Evolutionary conservation across 2,113 vertebrate genomes (phyloP).

Genomic region (Alectura lathami): DNA sequence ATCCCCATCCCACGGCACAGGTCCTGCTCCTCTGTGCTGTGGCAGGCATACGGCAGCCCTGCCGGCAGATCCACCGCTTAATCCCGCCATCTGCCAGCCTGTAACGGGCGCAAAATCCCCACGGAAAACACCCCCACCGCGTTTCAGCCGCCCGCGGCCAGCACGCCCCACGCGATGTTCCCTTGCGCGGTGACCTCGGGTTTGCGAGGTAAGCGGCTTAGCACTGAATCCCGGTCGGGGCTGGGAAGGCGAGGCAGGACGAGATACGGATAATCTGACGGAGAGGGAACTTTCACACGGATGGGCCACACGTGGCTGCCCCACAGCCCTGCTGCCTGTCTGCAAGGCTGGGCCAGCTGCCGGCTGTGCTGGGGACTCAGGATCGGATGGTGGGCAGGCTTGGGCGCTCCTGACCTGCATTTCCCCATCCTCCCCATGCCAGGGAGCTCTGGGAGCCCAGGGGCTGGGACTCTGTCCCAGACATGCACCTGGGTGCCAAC

Average conservation of each 20-base stretch:
- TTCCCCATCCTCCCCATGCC: fast-evolving
- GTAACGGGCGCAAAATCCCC: background rate
- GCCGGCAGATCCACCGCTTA: background rate
- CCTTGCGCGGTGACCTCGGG: background rate
- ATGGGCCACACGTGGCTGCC: background rate
- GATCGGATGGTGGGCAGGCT: background rate
- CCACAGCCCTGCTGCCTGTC: background rate
- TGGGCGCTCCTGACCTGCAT: background rate
- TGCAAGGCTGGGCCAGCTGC: background rate
- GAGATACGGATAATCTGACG: slow-evolving; percentile 21
- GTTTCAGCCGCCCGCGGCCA: background rate
- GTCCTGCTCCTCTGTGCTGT: background rate
- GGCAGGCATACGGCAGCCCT: background rate
- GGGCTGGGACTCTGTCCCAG: background rate
- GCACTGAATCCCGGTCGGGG: background rate
- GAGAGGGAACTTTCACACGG: slow-evolving; percentile 30
- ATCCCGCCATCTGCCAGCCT: background rate
- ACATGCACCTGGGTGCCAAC: background rate
- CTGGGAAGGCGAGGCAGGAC: background rate
- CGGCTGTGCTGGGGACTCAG: fast-evolving
- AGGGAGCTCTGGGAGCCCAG: fast-evolving
- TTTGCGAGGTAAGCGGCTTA: slow-evolving; percentile 57
- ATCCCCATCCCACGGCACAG: background rate
- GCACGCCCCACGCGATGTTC: background rate
- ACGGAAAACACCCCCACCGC: background rate